Percentiles rank a stretch among this genome's conserved stretches.
These are phyloP conservation scores for Somateria mollissima DNA, from an alignment of 2,797 vertebrate genomes.

Conservation along the genomic window DNA sequence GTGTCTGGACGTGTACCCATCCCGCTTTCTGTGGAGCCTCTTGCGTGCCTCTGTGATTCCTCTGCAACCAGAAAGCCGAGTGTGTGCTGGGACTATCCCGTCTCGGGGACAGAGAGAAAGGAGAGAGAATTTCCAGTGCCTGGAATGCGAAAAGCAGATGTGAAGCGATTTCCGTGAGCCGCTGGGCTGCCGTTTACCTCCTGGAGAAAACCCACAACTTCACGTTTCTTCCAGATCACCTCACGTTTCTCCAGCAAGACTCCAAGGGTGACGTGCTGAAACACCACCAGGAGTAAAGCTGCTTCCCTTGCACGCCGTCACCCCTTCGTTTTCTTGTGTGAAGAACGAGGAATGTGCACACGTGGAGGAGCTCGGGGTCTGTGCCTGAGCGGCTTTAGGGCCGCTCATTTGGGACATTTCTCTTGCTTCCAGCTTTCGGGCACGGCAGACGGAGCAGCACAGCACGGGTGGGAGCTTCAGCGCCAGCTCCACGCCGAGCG, in stretches of 20 bases:
- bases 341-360: background rate
- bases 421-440: fast-evolving
- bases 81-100: background rate
- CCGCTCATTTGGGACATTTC: background rate
- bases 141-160: constrained; percentile 52
- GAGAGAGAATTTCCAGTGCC: constrained; percentile 22
- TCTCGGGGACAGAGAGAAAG: background rate
- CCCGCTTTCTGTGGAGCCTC: background rate
- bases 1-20: fast-evolving
- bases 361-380: background rate
- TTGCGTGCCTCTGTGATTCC: background rate
- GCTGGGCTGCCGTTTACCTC: background rate
- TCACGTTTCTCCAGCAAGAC: background rate
- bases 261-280: background rate
- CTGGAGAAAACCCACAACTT: background rate
- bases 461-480: fast-evolving
- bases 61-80: background rate
- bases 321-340: background rate
- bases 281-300: background rate
- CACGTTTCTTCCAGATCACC: background rate
- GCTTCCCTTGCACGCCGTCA: background rate
- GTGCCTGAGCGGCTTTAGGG: background rate
- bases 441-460: background rate
- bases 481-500: background rate
- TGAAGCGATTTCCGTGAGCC: background rate